Evolutionary conservation across 2,888 invertebrate species (phyloP).

Genomic region (Abrostola tripartita): DNA sequence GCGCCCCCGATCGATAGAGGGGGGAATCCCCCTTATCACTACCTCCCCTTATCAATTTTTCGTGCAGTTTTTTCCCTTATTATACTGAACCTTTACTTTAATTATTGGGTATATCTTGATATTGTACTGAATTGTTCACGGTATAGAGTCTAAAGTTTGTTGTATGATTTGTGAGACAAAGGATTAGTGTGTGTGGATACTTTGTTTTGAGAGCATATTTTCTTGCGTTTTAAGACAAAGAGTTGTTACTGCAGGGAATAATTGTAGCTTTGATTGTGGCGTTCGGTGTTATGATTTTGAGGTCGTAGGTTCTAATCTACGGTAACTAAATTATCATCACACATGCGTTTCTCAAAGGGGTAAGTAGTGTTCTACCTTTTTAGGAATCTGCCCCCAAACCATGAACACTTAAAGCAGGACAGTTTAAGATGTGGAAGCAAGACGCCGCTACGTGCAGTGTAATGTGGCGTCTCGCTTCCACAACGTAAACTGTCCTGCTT

Average conservation of each 20-base stretch:
- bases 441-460: too few species aligned
- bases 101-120: slow-evolving; percentile 66
- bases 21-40: slow-evolving; percentile 73
- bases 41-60: slow-evolving; percentile 87
- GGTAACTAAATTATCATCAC: too few species aligned
- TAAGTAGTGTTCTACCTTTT: too few species aligned
- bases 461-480: too few species aligned
- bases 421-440: too few species aligned
- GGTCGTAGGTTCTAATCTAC: too few species aligned
- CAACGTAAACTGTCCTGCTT: too few species aligned
- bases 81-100: slow-evolving; percentile 72
- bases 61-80: slow-evolving; percentile 80
- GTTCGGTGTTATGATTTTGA: too few species aligned
- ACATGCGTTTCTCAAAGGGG: too few species aligned
- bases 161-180: slow-evolving; percentile 19
- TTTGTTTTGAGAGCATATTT: slow-evolving; percentile 15
- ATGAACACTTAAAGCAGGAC: too few species aligned
- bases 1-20: slow-evolving; percentile 80
- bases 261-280: too few species aligned
- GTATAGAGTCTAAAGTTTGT: slow-evolving; percentile 43
- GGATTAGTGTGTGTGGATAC: slow-evolving; percentile 21
- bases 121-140: slow-evolving; percentile 41
- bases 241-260: not conserved
- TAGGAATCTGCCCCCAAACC: too few species aligned
- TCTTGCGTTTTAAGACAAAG: not conserved